Percentiles rank a stretch among this genome's conserved stretches.
phyloP scores from a whole-genome alignment of 2,113 vertebrate genomes.

The Equus przewalskii region DNA sequence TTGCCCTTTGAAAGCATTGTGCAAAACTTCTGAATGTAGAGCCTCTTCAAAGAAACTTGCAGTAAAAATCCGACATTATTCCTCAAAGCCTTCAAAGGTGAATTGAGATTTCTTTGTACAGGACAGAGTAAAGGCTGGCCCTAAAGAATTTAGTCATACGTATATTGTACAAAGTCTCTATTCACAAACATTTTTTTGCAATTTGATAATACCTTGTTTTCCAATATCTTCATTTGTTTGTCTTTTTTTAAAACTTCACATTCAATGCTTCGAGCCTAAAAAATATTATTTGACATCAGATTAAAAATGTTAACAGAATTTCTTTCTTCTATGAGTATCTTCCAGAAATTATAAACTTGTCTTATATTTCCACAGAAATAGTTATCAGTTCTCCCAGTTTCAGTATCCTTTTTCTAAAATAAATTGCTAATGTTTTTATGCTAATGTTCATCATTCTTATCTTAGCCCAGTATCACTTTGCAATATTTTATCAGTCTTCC shows the following conservation, averaged over 20 bases:
- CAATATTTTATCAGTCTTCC: slow-evolving; percentile 38
- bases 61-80: slow-evolving; percentile 53
- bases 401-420: background rate
- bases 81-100: slow-evolving; percentile 11
- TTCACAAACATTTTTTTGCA: slow-evolving; percentile 50
- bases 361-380: slow-evolving; percentile 60
- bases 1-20: slow-evolving; percentile 27
- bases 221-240: slow-evolving; percentile 90
- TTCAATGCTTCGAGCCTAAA: slow-evolving; percentile 88
- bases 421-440: background rate
- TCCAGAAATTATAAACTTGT: slow-evolving; percentile 63
- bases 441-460: slow-evolving; percentile 47
- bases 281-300: slow-evolving; percentile 72
- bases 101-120: slow-evolving; percentile 20
- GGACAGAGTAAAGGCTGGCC: background rate
- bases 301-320: slow-evolving; percentile 68
- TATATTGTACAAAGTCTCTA: slow-evolving; percentile 25
- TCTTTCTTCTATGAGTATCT: slow-evolving; percentile 37
- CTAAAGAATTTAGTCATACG: slow-evolving; percentile 37
- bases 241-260: slow-evolving; percentile 90
- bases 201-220: slow-evolving; percentile 90
- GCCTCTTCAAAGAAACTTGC: slow-evolving; percentile 17
- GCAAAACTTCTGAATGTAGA: background rate
- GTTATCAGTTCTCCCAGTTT: slow-evolving; percentile 12
- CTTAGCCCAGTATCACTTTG: background rate